Base-by-base conservation (phyloP, 2,797 vertebrate genomes). In the Anguilla anguilla region DNA sequence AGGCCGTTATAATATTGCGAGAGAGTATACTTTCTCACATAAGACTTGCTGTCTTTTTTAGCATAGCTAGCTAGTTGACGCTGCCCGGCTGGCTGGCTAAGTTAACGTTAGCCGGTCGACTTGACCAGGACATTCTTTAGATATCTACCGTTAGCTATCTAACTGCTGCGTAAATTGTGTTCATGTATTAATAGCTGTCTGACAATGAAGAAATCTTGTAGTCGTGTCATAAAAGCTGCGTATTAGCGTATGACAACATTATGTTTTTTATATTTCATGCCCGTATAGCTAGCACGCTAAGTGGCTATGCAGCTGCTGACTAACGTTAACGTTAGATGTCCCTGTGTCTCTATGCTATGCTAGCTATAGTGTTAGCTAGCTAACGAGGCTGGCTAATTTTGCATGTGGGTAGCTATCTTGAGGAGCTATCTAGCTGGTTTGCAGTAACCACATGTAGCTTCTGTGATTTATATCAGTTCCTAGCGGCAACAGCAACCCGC, bases 381-480 rank as follows among this genome's bases (percentile, higher is more conserved):
- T 43, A 28, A 43, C 28, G 55, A n/a, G 64, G 35, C 39, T 35
- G 39, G 83, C n/a, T 31, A 10, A n/a, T 25, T 53, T 6, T 43
- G 28, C 74, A 43, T 83, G 55, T 31, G 88, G 81, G 17, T 25
- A 31, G 81, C 85, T 86, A 85, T 57, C 77, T 49, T 51, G 55
- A 55, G 53, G 81, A 86, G 64, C 83, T 43, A 84, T n/a, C 39
- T 84, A 46, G 22, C 84, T 69, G 22, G 9, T 67, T 15, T 28
- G 83, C 92, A 91, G 91, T 93, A 94, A 93, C 93, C 94, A 93
- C 69, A 35, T 59, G 83, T 84, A 53, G 53, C 53, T 84, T 31
- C n/a, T 83, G 55, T 85, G 46, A 31, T 46, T 82, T 81, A 53
- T 89, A 88, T 79, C 93, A 94, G 95, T 94, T 10, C 92, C 94